Conservation (phyloP, 2,888 invertebrate genomes). For the Trachelus tabidus region DNA sequence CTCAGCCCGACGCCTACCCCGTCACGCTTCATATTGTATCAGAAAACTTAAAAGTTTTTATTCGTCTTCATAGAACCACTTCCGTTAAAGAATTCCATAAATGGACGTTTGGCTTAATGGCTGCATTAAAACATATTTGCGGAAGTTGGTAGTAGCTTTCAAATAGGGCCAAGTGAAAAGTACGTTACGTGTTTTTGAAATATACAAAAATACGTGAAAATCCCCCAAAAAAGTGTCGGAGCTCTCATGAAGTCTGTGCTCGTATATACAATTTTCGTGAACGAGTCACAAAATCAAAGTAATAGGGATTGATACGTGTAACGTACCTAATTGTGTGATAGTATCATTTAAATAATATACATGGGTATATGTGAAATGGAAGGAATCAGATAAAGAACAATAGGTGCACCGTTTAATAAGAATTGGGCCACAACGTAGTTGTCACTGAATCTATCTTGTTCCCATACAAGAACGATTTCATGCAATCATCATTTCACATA, state of each 20-base stretch:
- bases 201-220: background rate
- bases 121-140: background rate
- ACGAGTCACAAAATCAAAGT: too few species aligned
- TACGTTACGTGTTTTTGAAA: background rate
- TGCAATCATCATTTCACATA: background rate
- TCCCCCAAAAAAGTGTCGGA: background rate
- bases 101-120: background rate
- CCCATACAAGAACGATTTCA: background rate
- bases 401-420: background rate
- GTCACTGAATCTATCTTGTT: background rate
- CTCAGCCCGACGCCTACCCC: constrained; percentile 45
- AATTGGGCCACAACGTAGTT: background rate
- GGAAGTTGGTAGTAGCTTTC: background rate
- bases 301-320: too few species aligned
- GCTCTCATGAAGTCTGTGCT: background rate
- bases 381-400: background rate
- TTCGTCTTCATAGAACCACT: background rate
- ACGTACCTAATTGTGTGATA: background rate
- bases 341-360: background rate
- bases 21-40: constrained; percentile 20
- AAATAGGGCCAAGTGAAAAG: background rate
- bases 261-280: background rate
- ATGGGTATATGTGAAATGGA: background rate
- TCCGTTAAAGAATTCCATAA: background rate
- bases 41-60: background rate